Conservation (phyloP, 2,888 invertebrate species). For the Nymphalis c-album region DNA sequence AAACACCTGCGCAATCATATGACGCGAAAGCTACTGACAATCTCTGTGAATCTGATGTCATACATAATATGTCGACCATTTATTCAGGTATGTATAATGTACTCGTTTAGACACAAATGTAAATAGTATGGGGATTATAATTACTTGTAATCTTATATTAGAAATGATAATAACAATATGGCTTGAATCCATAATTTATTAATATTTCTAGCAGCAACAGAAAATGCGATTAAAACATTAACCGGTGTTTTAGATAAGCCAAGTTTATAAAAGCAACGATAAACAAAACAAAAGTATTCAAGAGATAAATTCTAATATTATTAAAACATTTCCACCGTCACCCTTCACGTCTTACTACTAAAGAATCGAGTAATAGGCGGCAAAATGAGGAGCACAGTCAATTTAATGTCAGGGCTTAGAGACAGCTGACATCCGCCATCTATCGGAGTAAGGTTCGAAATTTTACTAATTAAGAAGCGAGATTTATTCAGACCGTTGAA, state of each 20-base stretch:
- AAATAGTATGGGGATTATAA: too few species aligned
- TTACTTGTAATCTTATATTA: too few species aligned
- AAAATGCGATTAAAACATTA: neutral
- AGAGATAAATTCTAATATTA: slow-evolving; percentile 19
- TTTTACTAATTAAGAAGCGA: slow-evolving; percentile 75
- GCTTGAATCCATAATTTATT: too few species aligned
- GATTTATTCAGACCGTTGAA: slow-evolving; percentile 78
- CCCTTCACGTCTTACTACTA: slow-evolving; percentile 28
- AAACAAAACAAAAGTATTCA: neutral
- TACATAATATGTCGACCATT: too few species aligned
- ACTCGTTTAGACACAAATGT: too few species aligned
- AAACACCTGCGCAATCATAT: too few species aligned
- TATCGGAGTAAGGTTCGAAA: slow-evolving; percentile 67
- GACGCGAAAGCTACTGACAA: too few species aligned
- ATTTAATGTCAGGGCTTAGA: slow-evolving; percentile 40
- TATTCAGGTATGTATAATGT: too few species aligned
- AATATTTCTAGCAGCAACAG: too few species aligned
- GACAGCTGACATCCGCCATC: slow-evolving; percentile 65
- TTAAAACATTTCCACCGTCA: slow-evolving; percentile 18
- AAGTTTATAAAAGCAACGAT: neutral
- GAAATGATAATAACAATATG: too few species aligned
- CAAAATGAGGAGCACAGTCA: slow-evolving; percentile 31
- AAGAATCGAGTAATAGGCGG: slow-evolving; percentile 30
- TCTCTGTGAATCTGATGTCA: too few species aligned
- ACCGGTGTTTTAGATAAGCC: neutral